Conservation (phyloP, 2,113 vertebrate species). For the Pseudopodoces humilis region DNA sequence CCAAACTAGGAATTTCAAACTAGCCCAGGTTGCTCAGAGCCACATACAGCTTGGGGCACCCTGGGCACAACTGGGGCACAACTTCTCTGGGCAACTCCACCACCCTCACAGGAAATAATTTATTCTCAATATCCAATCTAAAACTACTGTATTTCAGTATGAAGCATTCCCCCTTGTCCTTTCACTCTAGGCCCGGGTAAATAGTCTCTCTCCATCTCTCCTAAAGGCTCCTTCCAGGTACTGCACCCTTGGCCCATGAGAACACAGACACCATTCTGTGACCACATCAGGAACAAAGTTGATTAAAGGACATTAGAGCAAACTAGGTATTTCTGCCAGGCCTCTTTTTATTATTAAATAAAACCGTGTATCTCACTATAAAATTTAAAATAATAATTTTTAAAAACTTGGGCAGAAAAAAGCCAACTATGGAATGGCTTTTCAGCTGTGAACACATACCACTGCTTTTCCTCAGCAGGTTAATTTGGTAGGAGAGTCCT, state of each 20-base stretch:
- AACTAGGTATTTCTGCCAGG: background rate
- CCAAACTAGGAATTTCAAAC: background rate
- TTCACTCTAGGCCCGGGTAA: background rate
- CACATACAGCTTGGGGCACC: background rate
- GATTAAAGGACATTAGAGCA: background rate
- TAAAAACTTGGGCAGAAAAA: background rate
- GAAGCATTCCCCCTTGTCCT: background rate
- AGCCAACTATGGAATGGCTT: background rate
- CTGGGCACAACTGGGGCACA: background rate
- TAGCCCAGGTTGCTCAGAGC: background rate
- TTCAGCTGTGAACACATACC: background rate
- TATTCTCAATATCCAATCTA: background rate
- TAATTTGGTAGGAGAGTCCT: background rate
- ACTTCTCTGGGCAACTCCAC: background rate
- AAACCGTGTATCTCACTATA: background rate
- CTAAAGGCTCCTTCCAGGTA: background rate
- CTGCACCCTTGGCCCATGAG: accelerated
- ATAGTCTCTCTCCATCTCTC: background rate
- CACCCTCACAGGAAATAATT: background rate
- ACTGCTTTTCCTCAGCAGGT: background rate
- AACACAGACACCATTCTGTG: background rate
- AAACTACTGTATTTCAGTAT: background rate
- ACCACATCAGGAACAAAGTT: background rate
- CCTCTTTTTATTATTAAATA: background rate
- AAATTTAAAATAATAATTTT: background rate